A percentile compares a stretch with the other conserved stretches of the same genome.
phyloP scores from a whole-genome alignment of 2,888 invertebrate genomes.

The Notodonta ziczac region DNA sequence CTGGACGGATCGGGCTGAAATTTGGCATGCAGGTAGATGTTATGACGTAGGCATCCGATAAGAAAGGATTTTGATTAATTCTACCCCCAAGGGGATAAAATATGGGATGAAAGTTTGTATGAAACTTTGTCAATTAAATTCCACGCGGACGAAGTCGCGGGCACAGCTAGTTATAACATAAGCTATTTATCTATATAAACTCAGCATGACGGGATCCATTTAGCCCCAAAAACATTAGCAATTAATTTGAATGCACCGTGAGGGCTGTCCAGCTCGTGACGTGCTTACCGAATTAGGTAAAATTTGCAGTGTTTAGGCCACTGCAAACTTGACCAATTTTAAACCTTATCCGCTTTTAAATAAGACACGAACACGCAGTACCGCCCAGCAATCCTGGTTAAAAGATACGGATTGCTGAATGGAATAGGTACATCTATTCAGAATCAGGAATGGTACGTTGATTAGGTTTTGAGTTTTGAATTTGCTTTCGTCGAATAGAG shows the following conservation, averaged over 20 bases:
- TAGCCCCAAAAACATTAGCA: conserved; percentile 52
- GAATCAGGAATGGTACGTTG: conserved; percentile 56
- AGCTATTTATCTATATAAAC: background rate
- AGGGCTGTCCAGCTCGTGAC: conserved; percentile 44
- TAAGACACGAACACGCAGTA: conserved; percentile 21
- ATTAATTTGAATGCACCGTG: conserved; percentile 58
- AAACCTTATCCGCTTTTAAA: conserved; percentile 23
- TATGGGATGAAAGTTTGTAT: too few species aligned
- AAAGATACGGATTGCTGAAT: conserved; percentile 45
- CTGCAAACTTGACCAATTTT: conserved; percentile 26
- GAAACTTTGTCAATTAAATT: too few species aligned
- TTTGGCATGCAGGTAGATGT: too few species aligned
- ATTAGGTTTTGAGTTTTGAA: conserved; percentile 60
- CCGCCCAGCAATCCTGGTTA: conserved; percentile 21
- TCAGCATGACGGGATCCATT: conserved; percentile 33
- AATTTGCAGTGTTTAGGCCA: too few species aligned
- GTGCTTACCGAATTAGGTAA: conserved; percentile 52
- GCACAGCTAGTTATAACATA: too few species aligned
- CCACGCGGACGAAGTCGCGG: too few species aligned
- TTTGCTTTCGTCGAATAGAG: conserved; percentile 49
- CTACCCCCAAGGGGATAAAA: too few species aligned
- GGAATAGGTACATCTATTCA: conserved; percentile 45
- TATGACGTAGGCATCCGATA: too few species aligned
- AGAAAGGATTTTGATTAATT: too few species aligned
- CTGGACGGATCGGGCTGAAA: too few species aligned